These are phyloP conservation scores for Varroa destructor DNA, from an alignment of 1,140 invertebrate species.

Conservation along the genomic window DNA sequence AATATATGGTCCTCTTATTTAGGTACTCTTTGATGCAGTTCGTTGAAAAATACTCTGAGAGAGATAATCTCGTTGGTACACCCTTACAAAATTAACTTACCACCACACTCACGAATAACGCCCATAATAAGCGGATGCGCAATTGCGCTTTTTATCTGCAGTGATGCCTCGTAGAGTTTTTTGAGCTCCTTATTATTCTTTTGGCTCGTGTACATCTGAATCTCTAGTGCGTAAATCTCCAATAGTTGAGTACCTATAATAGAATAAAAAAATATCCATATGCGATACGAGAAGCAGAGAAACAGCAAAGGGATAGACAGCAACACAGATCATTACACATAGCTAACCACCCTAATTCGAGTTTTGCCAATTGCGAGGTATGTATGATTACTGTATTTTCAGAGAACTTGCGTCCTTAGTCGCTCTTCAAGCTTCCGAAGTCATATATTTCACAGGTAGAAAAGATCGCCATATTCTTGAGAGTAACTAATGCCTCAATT, in stretches of 20 bases:
- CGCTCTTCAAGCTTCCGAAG: too few species aligned
- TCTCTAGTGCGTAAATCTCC: conserved; percentile 97
- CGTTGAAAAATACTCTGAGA: conserved; percentile 13
- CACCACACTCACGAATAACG: conserved; percentile 66
- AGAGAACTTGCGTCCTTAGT: neutral
- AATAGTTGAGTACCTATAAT: conserved; percentile 72
- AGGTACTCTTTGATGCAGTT: neutral
- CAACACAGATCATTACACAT: too few species aligned
- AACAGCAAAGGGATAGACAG: too few species aligned
- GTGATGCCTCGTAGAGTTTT: conserved; percentile 90
- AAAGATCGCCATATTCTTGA: too few species aligned
- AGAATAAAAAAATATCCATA: neutral
- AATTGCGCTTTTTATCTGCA: conserved; percentile 98
- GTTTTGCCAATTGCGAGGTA: neutral
- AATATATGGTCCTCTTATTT: too few species aligned
- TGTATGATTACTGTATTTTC: conserved; percentile 31
- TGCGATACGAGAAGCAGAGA: neutral
- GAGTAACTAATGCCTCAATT: neutral
- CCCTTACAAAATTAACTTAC: conserved; percentile 20
- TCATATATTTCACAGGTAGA: too few species aligned
- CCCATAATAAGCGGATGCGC: conserved; percentile 99
- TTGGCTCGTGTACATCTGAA: conserved; percentile 99
- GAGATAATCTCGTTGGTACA: neutral
- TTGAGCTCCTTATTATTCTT: conserved; percentile 99
- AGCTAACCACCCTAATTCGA: too few species aligned